phyloP scores from a whole-genome alignment of 2,888 invertebrate genomes.

The Plagodis pulveraria region DNA sequence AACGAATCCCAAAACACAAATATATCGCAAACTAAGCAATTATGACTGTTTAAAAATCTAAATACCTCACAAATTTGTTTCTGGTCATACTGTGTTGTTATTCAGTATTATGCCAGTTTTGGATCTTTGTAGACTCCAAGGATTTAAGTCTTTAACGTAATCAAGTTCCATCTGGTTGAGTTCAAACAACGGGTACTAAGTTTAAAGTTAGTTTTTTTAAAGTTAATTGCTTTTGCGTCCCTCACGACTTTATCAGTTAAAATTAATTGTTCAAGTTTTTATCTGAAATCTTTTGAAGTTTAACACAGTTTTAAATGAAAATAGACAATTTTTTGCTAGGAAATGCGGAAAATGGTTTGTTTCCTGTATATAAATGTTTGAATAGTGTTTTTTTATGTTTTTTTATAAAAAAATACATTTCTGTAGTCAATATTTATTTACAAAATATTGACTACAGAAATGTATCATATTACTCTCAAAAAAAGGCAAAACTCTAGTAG shows the following conservation, averaged over 20 bases:
- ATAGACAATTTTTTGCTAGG: constrained; percentile 1
- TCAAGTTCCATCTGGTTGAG: constrained; percentile 9
- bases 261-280: constrained; percentile 36
- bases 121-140: constrained; percentile 5
- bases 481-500: too few species aligned
- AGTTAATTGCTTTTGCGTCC: constrained; percentile 30
- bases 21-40: too few species aligned
- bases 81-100: not conserved
- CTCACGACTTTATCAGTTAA: constrained; percentile 29
- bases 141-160: constrained; percentile 11
- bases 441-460: too few species aligned
- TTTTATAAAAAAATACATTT: too few species aligned
- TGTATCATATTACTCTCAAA: too few species aligned
- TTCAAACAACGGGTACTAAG: constrained; percentile 9
- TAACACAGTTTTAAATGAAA: constrained; percentile 8
- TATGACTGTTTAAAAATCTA: too few species aligned
- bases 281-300: constrained; percentile 24
- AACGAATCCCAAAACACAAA: too few species aligned
- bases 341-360: not conserved
- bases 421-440: too few species aligned
- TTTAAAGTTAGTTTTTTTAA: constrained; percentile 25
- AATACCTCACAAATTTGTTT: too few species aligned
- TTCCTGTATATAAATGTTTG: too few species aligned
- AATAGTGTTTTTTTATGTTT: too few species aligned
- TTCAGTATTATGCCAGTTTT: not conserved